Conservation (phyloP, 2,797 vertebrate genomes). For the Sparidentex hasta region DNA sequence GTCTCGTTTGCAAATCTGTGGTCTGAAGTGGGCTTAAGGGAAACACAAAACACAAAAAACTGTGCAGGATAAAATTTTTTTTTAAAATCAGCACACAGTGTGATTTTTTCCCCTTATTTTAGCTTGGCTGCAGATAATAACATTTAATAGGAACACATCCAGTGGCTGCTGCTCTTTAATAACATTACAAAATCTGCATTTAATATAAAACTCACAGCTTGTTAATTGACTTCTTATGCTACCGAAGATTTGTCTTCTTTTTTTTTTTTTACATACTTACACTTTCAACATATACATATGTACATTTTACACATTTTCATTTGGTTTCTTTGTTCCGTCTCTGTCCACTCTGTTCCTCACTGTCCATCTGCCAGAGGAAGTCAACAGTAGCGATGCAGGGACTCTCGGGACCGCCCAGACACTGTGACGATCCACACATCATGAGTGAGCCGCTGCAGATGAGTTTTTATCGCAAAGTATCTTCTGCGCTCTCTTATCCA, state of each 20-base stretch:
- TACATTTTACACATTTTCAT: slow-evolving; percentile 21
- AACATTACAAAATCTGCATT: not conserved
- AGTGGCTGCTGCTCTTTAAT: no score
- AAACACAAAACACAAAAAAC: not conserved
- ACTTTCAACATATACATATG: slow-evolving; percentile 24
- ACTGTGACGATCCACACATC: not conserved
- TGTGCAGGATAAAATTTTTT: not conserved
- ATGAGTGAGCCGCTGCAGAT: not conserved
- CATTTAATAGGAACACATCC: not conserved
- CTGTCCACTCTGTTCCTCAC: not conserved
- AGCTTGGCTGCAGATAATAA: not conserved
- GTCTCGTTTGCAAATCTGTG: no score
- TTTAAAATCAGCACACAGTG: not conserved
- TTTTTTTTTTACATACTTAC: slow-evolving; percentile 46
- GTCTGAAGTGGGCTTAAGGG: not conserved
- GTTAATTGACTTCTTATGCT: no score
- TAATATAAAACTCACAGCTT: not conserved
- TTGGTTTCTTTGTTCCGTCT: not conserved
- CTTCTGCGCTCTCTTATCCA: no score
- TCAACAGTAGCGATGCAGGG: not conserved
- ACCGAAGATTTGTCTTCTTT: not conserved
- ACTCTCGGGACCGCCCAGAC: not conserved
- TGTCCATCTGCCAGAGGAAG: not conserved
- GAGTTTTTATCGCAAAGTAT: not conserved
- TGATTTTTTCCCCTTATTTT: not conserved